Percentiles rank a stretch among this genome's conserved stretches.
Evolutionary conservation across 2,888 invertebrate genomes (phyloP).

Genomic region (Zelleria hepariella): DNA sequence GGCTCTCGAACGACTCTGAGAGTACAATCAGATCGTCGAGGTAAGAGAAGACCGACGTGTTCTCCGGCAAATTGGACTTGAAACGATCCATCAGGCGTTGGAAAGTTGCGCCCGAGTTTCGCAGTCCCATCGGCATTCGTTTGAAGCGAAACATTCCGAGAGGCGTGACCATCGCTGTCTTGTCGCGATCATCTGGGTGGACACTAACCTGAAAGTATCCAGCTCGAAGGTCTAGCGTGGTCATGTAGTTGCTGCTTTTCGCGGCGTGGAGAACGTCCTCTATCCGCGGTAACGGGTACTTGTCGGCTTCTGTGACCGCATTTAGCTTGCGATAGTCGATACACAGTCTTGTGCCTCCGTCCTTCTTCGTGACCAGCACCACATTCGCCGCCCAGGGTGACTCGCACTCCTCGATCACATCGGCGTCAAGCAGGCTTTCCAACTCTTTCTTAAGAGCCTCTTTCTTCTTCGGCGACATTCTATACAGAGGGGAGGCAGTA

Average conservation of each 20-base stretch:
- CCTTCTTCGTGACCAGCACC: constrained; percentile 21
- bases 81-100: constrained; percentile 22
- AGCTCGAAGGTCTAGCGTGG: constrained; percentile 16
- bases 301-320: constrained; percentile 21
- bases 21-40: constrained; percentile 25
- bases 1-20: constrained; percentile 18
- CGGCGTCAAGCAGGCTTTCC: constrained; percentile 21
- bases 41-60: constrained; percentile 18
- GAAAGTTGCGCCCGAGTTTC: constrained; percentile 19
- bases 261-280: constrained; percentile 21
- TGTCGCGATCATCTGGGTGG: constrained; percentile 12
- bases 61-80: constrained; percentile 12
- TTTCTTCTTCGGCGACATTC: constrained; percentile 24
- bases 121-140: constrained; percentile 19
- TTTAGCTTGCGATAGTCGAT: constrained; percentile 27
- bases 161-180: constrained; percentile 16
- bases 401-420: constrained; percentile 18
- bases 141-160: constrained; percentile 16
- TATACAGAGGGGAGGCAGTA: constrained; percentile 29
- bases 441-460: constrained; percentile 20
- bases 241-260: constrained; percentile 18
- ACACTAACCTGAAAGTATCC: constrained; percentile 20
- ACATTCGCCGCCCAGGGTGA: constrained; percentile 25
- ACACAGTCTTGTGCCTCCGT: constrained; percentile 20
- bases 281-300: constrained; percentile 20